Percentiles rank a stretch among this genome's conserved stretches.
Conservation (phyloP, 2,113 vertebrate species). For the Castor canadensis region DNA sequence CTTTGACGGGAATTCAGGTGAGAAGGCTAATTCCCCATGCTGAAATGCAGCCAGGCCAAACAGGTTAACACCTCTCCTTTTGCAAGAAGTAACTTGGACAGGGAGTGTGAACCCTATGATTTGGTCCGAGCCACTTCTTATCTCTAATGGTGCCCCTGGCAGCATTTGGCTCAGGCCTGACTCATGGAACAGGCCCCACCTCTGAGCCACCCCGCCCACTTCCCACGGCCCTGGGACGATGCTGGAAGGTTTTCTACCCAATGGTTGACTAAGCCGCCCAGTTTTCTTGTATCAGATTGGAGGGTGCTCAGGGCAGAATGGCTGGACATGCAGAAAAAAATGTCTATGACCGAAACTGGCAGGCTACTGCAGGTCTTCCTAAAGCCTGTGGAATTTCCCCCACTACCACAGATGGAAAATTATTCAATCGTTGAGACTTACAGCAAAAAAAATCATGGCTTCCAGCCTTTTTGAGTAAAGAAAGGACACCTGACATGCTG, state of each 20-base stretch:
- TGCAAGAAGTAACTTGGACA: slow-evolving; percentile 59
- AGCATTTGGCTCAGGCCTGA: background rate
- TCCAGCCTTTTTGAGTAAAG: background rate
- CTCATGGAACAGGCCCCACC: background rate
- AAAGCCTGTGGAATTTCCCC: background rate
- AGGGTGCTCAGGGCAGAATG: background rate
- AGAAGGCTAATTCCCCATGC: accelerated
- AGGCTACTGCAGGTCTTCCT: background rate
- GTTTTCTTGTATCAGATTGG: background rate
- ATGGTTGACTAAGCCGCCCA: background rate
- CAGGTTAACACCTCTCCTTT: background rate
- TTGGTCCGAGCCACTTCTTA: background rate
- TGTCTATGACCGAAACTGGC: background rate
- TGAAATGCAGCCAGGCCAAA: background rate
- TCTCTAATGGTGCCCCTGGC: background rate
- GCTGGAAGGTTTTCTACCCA: background rate
- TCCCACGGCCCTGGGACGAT: background rate
- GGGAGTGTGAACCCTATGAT: background rate
- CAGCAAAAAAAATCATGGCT: accelerated
- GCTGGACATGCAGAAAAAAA: background rate
- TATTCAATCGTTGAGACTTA: background rate
- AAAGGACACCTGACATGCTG: accelerated
- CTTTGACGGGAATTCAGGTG: background rate
- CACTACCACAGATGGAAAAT: background rate
- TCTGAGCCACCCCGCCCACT: background rate